Base-by-base conservation (phyloP, 2,888 invertebrate species). In the Girardia tigrina region DNA sequence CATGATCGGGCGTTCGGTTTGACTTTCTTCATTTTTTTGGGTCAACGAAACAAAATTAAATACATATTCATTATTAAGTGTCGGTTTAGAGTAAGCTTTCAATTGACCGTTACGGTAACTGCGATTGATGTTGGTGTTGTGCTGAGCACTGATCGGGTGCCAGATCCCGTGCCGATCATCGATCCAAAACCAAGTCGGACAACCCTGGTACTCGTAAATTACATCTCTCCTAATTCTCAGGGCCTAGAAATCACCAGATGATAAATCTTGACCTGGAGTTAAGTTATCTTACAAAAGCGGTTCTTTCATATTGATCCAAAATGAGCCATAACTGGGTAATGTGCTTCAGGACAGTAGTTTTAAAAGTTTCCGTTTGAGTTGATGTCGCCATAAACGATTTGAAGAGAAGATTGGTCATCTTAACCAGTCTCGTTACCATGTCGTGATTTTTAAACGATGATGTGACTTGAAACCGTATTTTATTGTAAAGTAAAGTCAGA, bases 111-210 rank as follows among this genome's bases (percentile, higher is more conserved):
- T 36, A 12, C 36, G 36, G 16, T 36, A 36, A 36, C 36, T 36
- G 16, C 36, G 36, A 36, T 36, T 36, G 16, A 36, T 36, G 36
- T 36, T 36, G 8, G 36, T 16, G 36, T 36, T 36, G 36, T 36
- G 36, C 36, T 36, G 36, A 36, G 36, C 36, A 36, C 36, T 36
- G 36, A 36, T 16, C 23, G 88, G 86, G 78, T 88, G 89, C 91
- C 91, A 91, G 80, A 89, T 89, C 1, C 90, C 90, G 14, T 88
- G 88, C n/a, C 89, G 88, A 73, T 90, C 87, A 82, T 91, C 91
- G 82, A 90, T 91, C 90, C 90, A 91, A 79, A 90, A 89, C 91
- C 91, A 91, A 12, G 36, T 36, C 16, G 36, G 36, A 36, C 36
- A 36, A 36, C 36, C 36, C 12, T 36, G 36, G 36, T 36, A 36